phyloP scores from a whole-genome alignment of 2,113 vertebrate genomes.

The Pseudolaguvia tuberculata region DNA sequence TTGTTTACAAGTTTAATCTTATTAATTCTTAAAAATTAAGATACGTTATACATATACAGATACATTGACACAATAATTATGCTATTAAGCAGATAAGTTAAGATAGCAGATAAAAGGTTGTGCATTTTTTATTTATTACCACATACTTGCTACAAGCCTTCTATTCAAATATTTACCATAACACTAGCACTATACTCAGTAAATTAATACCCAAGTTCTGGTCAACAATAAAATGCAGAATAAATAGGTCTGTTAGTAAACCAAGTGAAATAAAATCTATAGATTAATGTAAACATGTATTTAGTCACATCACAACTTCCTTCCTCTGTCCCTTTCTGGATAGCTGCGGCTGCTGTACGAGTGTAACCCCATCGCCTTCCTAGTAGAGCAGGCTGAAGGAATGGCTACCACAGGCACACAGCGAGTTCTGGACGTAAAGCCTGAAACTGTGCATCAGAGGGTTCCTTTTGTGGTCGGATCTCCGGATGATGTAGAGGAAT shows the following conservation, averaged over 20 bases:
- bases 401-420: slow-evolving; percentile 83
- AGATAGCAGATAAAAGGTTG: too few relatives aligned
- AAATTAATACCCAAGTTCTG: background rate
- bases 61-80: too few relatives aligned
- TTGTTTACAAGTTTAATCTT: too few relatives aligned
- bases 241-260: too few relatives aligned
- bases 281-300: too few relatives aligned
- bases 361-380: slow-evolving; percentile 95
- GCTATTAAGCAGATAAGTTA: too few relatives aligned
- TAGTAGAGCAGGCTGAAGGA: slow-evolving; percentile 93
- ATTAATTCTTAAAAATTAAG: too few relatives aligned
- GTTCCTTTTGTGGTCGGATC: slow-evolving; percentile 88
- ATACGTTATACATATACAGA: too few relatives aligned
- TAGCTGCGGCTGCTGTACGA: slow-evolving; percentile 93
- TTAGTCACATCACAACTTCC: background rate
- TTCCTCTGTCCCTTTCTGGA: background rate
- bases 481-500: slow-evolving; percentile 86
- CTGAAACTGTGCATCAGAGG: slow-evolving; percentile 83
- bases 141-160: background rate
- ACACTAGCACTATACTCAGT: background rate
- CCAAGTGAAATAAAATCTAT: background rate
- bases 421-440: slow-evolving; percentile 83
- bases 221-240: background rate
- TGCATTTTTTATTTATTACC: background rate
- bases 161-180: background rate